phyloP scores from a whole-genome alignment of 1,140 invertebrate species.

The Drosophila santomea region DNA sequence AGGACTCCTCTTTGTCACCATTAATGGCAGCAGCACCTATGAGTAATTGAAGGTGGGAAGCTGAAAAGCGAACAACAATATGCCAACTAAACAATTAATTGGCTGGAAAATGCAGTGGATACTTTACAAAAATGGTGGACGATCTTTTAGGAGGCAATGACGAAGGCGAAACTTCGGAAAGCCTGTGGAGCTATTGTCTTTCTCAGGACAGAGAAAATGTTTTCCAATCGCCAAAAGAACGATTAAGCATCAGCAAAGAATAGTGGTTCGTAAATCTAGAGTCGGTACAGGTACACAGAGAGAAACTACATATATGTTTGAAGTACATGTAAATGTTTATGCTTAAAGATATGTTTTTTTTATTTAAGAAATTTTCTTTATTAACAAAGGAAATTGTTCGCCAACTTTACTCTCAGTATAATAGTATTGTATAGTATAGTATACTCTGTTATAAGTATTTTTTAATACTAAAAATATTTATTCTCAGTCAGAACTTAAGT shows the following conservation, averaged over 20 bases:
- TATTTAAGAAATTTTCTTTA: neutral
- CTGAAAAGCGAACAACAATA: conserved; percentile 44
- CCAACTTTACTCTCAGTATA: no score
- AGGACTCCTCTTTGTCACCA: conserved; percentile 39
- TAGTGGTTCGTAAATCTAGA: neutral
- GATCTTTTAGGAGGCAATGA: conserved; percentile 40
- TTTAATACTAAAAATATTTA: no score
- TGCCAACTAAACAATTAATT: conserved; percentile 44
- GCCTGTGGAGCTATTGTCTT: conserved; percentile 40
- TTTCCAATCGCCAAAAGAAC: conserved; percentile 1
- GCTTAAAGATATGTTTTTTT: no score
- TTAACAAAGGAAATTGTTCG: no score
- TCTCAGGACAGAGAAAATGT: neutral
- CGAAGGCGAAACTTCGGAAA: conserved; percentile 41
- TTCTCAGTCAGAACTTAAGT: no score
- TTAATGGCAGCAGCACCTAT: conserved; percentile 45
- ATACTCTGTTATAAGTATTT: no score
- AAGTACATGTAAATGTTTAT: neutral
- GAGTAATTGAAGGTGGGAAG: conserved; percentile 52
- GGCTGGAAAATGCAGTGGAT: conserved; percentile 42
- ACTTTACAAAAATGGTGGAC: conserved; percentile 34
- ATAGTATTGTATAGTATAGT: no score
- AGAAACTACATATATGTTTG: neutral
- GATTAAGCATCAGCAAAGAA: neutral
- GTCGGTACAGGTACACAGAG: neutral